These are phyloP conservation scores for Abrostola triplasia DNA, from an alignment of 2,888 invertebrate species.

Conservation along the genomic window DNA sequence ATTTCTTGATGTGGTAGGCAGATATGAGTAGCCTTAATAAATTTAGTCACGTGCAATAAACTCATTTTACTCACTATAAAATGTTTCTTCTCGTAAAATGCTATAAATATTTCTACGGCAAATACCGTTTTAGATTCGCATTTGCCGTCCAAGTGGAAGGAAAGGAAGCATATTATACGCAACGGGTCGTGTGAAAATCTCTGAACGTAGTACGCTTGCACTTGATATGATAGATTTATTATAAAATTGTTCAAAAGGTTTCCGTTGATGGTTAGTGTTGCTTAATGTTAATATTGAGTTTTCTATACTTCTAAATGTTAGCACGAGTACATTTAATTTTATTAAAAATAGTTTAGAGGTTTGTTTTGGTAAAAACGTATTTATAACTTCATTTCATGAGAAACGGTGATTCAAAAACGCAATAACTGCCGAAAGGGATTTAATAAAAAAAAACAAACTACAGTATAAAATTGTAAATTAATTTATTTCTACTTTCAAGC, in stretches of 20 bases:
- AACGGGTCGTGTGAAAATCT: slow-evolving; percentile 30
- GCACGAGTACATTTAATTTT: too few species aligned
- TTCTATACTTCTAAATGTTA: too few species aligned
- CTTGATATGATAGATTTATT: slow-evolving; percentile 2
- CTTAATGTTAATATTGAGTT: too few species aligned
- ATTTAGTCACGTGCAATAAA: background rate
- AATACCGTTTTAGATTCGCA: slow-evolving; percentile 37
- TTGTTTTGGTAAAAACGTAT: too few species aligned
- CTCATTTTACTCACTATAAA: slow-evolving; percentile 2
- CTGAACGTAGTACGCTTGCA: slow-evolving; percentile 22
- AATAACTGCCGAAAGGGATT: too few species aligned
- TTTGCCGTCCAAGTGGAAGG: slow-evolving; percentile 34
- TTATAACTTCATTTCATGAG: too few species aligned
- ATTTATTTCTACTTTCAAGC: too few species aligned
- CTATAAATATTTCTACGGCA: slow-evolving; percentile 35
- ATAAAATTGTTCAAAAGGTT: background rate
- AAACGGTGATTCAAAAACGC: too few species aligned
- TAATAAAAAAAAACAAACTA: too few species aligned
- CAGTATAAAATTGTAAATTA: too few species aligned
- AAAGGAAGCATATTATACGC: slow-evolving; percentile 32
- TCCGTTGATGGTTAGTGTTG: too few species aligned
- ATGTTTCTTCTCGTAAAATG: slow-evolving; percentile 21
- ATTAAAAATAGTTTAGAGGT: too few species aligned
- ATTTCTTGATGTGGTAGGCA: background rate
- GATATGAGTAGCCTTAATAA: background rate